Evolutionary conservation across 2,888 invertebrate species (phyloP).

Genomic region (Fragum fragum): DNA sequence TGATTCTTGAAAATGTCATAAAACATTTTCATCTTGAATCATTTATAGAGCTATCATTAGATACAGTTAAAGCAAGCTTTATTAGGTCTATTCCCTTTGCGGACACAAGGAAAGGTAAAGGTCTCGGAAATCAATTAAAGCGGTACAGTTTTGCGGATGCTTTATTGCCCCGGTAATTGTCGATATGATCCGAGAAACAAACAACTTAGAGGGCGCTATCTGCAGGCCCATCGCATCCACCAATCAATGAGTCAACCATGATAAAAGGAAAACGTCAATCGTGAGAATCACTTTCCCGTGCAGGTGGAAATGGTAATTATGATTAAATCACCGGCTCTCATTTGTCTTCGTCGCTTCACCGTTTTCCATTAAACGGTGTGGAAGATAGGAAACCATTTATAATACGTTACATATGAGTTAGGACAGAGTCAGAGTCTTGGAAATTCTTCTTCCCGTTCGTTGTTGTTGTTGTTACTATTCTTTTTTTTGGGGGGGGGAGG

Average conservation of each 20-base stretch:
- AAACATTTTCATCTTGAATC: too few relatives aligned
- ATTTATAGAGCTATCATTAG: not conserved
- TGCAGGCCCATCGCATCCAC: constrained; percentile 41
- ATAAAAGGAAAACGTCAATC: constrained; percentile 57
- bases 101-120: not conserved
- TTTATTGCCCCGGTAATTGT: constrained; percentile 55
- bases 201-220: constrained; percentile 60
- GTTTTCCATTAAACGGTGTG: not conserved
- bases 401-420: too few relatives aligned
- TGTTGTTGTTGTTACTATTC: too few relatives aligned
- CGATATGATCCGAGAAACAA: constrained; percentile 56
- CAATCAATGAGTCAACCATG: constrained; percentile 56
- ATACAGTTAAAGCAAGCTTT: not conserved
- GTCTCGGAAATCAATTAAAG: constrained; percentile 22
- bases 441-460: too few relatives aligned
- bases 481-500: too few relatives aligned
- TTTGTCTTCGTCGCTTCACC: constrained; percentile 29
- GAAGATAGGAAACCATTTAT: not conserved
- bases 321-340: constrained; percentile 32
- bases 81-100: not conserved
- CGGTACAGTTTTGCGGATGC: constrained; percentile 32
- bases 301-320: constrained; percentile 58
- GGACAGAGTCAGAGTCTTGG: too few relatives aligned
- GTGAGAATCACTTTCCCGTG: constrained; percentile 59
- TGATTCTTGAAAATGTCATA: too few relatives aligned